Evolutionary conservation across 2,797 vertebrate species (phyloP).

Genomic region (Spondyliosoma cantharus): DNA sequence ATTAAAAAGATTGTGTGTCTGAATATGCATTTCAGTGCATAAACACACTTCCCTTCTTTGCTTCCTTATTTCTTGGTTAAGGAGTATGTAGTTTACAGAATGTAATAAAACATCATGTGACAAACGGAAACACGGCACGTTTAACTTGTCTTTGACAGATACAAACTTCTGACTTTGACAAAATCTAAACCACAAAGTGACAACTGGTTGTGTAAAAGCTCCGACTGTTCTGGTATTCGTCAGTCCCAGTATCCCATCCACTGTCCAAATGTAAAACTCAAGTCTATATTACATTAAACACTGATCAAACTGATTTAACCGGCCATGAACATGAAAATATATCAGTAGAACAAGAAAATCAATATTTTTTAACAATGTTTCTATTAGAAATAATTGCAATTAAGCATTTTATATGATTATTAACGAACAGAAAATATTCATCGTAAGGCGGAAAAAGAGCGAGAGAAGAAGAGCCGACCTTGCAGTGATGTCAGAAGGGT

Average conservation of each 20-base stretch:
- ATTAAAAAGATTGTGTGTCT: background rate
- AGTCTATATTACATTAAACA: background rate
- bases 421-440: background rate
- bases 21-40: background rate
- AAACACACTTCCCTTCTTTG: background rate
- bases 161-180: background rate
- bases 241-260: background rate
- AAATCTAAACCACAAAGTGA: slow-evolving; percentile 3
- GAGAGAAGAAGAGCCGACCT: slow-evolving; percentile 74
- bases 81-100: background rate
- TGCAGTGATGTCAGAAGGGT: slow-evolving; percentile 37
- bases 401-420: background rate
- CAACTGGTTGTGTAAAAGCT: background rate
- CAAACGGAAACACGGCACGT: background rate
- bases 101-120: background rate
- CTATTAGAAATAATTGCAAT: background rate
- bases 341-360: background rate
- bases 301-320: background rate
- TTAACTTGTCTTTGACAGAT: background rate
- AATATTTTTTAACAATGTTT: background rate
- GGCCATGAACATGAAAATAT: background rate
- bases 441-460: background rate
- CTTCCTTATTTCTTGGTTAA: background rate
- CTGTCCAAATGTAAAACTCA: background rate
- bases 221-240: background rate